phyloP scores from a whole-genome alignment of 2,797 vertebrate genomes.

The Calcarius lapponicus region DNA sequence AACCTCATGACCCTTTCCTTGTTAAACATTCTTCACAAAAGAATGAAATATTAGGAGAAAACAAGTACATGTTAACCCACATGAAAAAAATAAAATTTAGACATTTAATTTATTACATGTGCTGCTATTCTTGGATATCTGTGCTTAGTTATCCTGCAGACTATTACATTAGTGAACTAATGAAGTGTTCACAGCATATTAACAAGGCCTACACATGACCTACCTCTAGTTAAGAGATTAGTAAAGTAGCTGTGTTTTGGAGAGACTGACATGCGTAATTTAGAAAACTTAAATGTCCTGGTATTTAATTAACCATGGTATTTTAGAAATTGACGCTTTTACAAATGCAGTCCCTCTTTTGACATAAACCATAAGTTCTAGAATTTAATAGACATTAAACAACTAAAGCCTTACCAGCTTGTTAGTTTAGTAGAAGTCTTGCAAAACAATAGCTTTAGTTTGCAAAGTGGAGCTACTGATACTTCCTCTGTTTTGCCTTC shows the following conservation, averaged over 20 bases:
- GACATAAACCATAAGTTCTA: neutral
- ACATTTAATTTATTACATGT: conserved; percentile 73
- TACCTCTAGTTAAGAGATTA: conserved; percentile 66
- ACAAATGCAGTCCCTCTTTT: neutral
- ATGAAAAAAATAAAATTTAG: conserved; percentile 74
- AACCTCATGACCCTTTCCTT: conserved; percentile 60
- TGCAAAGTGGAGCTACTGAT: neutral
- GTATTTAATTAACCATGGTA: conserved; percentile 28
- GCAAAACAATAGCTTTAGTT: neutral
- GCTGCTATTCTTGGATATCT: conserved; percentile 77
- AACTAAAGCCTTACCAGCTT: neutral
- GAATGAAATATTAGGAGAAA: conserved; percentile 62
- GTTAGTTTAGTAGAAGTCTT: conserved; percentile 14
- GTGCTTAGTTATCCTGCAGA: conserved; percentile 54
- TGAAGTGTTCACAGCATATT: conserved; percentile 47
- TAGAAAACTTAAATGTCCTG: conserved; percentile 36
- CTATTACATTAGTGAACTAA: conserved; percentile 37
- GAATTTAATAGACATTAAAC: neutral
- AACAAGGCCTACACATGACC: conserved; percentile 70
- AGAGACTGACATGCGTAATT: conserved; percentile 3
- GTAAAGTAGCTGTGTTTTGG: conserved; percentile 42
- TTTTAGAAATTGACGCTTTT: conserved; percentile 50
- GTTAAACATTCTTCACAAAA: conserved; percentile 68
- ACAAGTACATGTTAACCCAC: conserved; percentile 73
- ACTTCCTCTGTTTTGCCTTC: neutral